These are phyloP conservation scores for Rhopalosiphum nymphaeae DNA, from an alignment of 2,888 invertebrate species.

Conservation along the genomic window DNA sequence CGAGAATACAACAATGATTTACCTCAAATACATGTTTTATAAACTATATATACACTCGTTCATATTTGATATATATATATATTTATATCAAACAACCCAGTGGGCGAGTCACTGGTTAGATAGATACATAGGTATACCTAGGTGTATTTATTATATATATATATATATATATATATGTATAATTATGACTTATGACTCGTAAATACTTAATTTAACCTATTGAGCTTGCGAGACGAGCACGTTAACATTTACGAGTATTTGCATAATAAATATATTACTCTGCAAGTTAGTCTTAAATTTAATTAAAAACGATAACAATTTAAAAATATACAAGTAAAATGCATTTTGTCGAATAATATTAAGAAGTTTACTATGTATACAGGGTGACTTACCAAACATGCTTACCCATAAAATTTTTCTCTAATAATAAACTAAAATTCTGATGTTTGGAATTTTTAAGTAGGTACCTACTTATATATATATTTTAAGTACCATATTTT, in stretches of 20 bases:
- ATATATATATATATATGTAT: not conserved
- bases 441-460: not conserved
- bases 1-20: conserved; percentile 18
- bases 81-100: not conserved
- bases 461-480: not conserved
- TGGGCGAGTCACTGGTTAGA: not conserved
- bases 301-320: not conserved
- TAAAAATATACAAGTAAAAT: not conserved
- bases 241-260: not conserved
- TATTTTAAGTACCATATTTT: not conserved
- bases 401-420: not conserved
- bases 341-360: not conserved
- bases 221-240: not conserved
- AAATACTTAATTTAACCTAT: conserved; percentile 51
- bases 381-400: not conserved
- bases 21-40: conserved; percentile 10
- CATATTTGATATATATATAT: not conserved
- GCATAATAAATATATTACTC: conserved; percentile 19
- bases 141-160: not conserved
- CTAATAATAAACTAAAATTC: not conserved
- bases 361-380: not conserved
- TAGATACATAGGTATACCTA: not conserved
- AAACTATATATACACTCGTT: not conserved
- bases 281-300: not conserved
- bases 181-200: not conserved